Conservation (phyloP, 2,797 vertebrate genomes). For the Bovichtus variegatus region DNA sequence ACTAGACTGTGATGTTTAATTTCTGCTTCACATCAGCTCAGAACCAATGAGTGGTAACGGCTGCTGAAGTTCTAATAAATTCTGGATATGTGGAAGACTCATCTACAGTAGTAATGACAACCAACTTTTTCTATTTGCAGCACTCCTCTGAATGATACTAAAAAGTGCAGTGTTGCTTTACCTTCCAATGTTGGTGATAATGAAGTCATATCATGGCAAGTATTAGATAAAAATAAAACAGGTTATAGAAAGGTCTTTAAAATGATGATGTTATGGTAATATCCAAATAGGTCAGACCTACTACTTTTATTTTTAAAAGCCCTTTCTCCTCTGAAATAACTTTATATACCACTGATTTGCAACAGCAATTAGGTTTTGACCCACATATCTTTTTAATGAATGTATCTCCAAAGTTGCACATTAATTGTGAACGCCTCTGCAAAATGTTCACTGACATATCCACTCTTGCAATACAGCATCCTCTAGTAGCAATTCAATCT, state of each 20-base stretch:
- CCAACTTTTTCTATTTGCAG: background rate
- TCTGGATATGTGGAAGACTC: background rate
- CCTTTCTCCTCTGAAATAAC: background rate
- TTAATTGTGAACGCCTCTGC: too few species aligned
- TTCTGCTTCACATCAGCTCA: slow-evolving; percentile 1
- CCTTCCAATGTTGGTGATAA: background rate
- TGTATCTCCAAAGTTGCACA: too few species aligned
- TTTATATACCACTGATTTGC: background rate
- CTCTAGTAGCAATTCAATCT: too few species aligned
- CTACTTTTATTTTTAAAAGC: background rate
- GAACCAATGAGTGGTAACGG: background rate
- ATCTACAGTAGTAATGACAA: background rate
- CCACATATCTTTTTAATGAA: background rate
- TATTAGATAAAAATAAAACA: too few species aligned
- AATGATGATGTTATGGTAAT: background rate
- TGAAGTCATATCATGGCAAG: background rate
- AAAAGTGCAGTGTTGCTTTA: background rate
- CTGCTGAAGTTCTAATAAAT: slow-evolving; percentile 3
- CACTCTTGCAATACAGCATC: too few species aligned
- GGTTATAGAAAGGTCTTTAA: background rate
- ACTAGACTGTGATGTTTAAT: slow-evolving; percentile 9
- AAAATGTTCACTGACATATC: too few species aligned
- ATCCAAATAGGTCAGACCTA: background rate
- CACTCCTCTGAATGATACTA: background rate
- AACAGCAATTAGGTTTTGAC: background rate